Conservation (phyloP, 92 coral and sea anemone genomes). For the Metridium senile region DNA sequence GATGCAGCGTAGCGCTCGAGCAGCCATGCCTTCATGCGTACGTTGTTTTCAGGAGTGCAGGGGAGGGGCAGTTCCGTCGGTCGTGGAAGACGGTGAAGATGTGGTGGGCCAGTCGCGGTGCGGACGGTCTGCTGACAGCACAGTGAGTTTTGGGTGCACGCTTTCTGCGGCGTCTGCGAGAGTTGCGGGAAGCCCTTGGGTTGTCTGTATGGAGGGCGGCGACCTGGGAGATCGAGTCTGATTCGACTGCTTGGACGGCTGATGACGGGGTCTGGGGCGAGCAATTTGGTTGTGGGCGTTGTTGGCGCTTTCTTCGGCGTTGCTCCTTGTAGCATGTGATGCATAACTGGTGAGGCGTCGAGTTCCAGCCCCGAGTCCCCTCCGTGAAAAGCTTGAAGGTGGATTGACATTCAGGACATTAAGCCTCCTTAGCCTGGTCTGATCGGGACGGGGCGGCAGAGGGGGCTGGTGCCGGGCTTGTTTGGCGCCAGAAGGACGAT, state of each 20-base stretch:
- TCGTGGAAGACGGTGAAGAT: constrained; percentile 41
- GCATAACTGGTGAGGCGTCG: constrained; percentile 56
- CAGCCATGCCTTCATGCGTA: constrained; percentile 35
- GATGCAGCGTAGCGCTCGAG: constrained; percentile 34
- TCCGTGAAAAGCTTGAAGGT: constrained; percentile 52
- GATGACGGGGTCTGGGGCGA: constrained; percentile 45
- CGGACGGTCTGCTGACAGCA: background rate
- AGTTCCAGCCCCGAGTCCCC: constrained; percentile 66
- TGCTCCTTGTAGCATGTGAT: constrained; percentile 58
- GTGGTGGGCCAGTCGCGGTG: constrained; percentile 34
- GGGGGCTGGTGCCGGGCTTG: background rate
- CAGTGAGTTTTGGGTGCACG: background rate
- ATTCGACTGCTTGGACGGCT: constrained; percentile 30
- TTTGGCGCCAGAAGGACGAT: constrained; percentile 28
- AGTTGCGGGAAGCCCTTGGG: constrained; percentile 49
- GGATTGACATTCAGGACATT: constrained; percentile 61
- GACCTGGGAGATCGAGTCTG: constrained; percentile 52
- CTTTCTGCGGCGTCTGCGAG: constrained; percentile 30
- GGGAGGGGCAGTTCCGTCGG: constrained; percentile 35
- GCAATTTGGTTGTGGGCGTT: no score
- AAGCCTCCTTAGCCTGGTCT: constrained; percentile 31
- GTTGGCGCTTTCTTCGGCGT: constrained; percentile 29
- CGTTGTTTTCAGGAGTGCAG: constrained; percentile 37
- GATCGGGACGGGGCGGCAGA: constrained; percentile 12
- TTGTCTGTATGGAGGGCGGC: constrained; percentile 51